A percentile compares a stretch with the other conserved stretches of the same genome.
phyloP scores from a whole-genome alignment of 2,797 vertebrate species.

The Betta splendens region DNA sequence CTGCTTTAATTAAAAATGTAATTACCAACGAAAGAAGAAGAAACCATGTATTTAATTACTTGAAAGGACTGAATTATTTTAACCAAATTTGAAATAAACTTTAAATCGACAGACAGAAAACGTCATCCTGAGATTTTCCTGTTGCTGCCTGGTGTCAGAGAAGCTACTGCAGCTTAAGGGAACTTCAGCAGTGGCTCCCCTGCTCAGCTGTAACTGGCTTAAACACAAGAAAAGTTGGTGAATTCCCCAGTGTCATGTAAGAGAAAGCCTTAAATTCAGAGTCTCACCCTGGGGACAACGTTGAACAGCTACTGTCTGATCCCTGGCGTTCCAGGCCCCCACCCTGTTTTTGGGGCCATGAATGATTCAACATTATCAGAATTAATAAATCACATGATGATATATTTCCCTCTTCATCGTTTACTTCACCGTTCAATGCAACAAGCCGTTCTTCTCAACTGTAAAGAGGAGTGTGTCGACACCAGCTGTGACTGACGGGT shows the following conservation, averaged over 20 bases:
- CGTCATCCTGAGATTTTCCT: background rate
- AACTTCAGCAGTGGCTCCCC: background rate
- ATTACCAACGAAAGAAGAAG: background rate
- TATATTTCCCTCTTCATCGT: no score
- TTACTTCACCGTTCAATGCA: no score
- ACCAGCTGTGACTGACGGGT: conserved; percentile 4
- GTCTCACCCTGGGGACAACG: background rate
- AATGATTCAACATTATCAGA: conserved; percentile 2
- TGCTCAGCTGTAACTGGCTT: background rate
- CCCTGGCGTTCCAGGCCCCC: background rate
- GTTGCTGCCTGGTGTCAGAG: background rate
- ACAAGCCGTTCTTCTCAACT: no score
- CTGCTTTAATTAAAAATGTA: background rate
- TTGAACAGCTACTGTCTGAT: background rate
- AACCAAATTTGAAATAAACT: no score
- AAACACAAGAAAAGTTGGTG: background rate
- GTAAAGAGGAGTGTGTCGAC: no score
- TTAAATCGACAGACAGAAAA: no score
- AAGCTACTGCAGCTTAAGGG: background rate
- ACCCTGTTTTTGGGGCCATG: background rate
- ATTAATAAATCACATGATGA: no score
- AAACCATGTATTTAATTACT: no score
- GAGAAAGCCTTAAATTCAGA: background rate
- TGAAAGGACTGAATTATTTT: no score
- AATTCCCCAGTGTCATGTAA: background rate